Percentiles rank a stretch among this genome's conserved stretches.
These are phyloP conservation scores for Dryobates pubescens DNA, from an alignment of 2,797 vertebrate species.

Conservation along the genomic window DNA sequence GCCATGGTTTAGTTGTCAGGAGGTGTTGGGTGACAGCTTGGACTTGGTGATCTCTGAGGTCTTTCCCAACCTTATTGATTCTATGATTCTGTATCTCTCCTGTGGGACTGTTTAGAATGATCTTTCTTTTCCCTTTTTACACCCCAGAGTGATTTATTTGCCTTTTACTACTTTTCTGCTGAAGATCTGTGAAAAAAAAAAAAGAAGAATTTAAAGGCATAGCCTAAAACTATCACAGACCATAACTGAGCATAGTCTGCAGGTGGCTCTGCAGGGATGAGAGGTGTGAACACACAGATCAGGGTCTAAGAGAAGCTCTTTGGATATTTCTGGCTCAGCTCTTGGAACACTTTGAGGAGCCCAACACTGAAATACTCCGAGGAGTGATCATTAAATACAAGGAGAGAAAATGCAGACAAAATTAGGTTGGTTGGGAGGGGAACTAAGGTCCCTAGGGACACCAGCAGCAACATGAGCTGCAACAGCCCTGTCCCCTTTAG, in stretches of 20 bases:
- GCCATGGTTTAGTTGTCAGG: too few relatives aligned
- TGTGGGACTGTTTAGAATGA: too few relatives aligned
- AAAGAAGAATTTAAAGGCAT: too few relatives aligned
- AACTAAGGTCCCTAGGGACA: neutral
- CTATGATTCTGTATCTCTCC: too few relatives aligned
- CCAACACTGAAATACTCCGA: neutral
- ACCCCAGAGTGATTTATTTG: too few relatives aligned
- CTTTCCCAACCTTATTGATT: too few relatives aligned
- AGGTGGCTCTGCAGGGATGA: neutral
- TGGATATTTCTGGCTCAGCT: neutral
- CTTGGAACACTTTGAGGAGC: neutral
- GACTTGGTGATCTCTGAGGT: too few relatives aligned
- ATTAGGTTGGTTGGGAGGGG: neutral
- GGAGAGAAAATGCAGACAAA: neutral
- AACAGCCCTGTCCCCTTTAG: neutral
- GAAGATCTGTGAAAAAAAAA: too few relatives aligned
- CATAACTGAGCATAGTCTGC: neutral
- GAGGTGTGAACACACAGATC: neutral
- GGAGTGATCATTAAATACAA: neutral
- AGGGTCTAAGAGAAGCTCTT: neutral
- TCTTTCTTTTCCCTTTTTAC: too few relatives aligned
- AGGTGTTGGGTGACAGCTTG: too few relatives aligned
- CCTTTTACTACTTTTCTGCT: too few relatives aligned
- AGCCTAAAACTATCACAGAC: too few relatives aligned
- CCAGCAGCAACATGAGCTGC: neutral